These are phyloP conservation scores for Lampris megalopsis DNA, from an alignment of 2,113 vertebrate genomes.

Conservation along the genomic window DNA sequence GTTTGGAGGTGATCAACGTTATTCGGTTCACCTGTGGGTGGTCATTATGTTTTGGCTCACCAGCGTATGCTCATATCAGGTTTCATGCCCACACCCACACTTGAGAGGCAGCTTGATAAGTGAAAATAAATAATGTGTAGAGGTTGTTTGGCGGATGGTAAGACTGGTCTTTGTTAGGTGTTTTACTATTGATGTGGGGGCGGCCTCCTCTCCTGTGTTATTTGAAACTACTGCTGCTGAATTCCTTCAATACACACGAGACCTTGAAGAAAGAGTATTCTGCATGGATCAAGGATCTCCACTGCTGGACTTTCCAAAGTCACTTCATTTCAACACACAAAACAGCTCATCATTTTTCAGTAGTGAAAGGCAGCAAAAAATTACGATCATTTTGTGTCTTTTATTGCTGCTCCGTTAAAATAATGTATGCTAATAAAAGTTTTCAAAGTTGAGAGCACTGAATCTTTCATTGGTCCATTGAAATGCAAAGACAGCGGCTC, in stretches of 20 bases:
- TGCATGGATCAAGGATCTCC: neutral
- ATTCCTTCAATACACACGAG: neutral
- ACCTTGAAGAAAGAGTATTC: neutral
- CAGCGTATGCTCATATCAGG: neutral
- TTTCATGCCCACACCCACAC: neutral
- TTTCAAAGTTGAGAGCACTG: constrained; percentile 26
- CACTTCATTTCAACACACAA: constrained; percentile 11
- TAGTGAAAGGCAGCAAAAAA: constrained; percentile 14
- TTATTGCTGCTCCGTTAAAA: constrained; percentile 28
- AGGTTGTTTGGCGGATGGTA: neutral
- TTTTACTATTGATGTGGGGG: neutral
- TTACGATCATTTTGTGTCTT: neutral
- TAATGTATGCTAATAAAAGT: constrained; percentile 25
- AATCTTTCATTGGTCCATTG: constrained; percentile 42
- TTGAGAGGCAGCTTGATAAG: neutral
- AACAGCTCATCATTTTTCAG: constrained; percentile 26
- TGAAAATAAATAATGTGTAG: neutral
- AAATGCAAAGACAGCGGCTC: constrained; percentile 36
- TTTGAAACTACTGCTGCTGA: neutral
- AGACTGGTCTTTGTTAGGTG: neutral
- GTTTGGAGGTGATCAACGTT: no score
- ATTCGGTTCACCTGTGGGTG: no score
- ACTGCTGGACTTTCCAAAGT: neutral
- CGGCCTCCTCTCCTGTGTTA: neutral
- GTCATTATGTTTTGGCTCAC: neutral